Evolutionary conservation across 1,140 invertebrate species (phyloP), one percentile per base, ranked within the genome.

Genomic region (Leucophenga varia): DNA sequence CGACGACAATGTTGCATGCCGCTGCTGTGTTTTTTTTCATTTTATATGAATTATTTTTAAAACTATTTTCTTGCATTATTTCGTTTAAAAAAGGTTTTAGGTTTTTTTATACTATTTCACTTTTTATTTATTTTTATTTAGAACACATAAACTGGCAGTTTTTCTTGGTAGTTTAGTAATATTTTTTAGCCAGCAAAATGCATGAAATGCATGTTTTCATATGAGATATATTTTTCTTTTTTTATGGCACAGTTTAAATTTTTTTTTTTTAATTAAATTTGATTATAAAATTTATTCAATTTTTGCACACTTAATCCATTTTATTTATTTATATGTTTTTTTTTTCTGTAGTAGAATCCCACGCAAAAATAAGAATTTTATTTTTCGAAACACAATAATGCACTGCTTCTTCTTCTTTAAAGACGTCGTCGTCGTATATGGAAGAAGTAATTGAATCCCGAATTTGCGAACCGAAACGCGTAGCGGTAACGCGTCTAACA

Each of bases 181-280:
- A n/a, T n/a, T n/a, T n/a, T n/a, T n/a, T n/a, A n/a, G n/a, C n/a
- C n/a, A n/a, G n/a, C n/a, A 31, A 47, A 64, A 54, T 63, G 61
- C 61, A 65, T 65, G 52, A 67, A 67, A 7, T 34, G 55, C 61
- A 67, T 50, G 52, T 56, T 56, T 63, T 47, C 9, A 34, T 41
- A n/a, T n/a, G n/a, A n/a, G n/a, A n/a, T n/a, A 38, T 45, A n/a
- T 16, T 42, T n/a, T 31, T 19, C 16, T 14, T 17, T 32, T 25
- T n/a, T n/a, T n/a, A n/a, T n/a, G n/a, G n/a, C n/a, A n/a, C n/a
- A n/a, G n/a, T n/a, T n/a, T n/a, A n/a, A n/a, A n/a, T n/a, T n/a
- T n/a, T n/a, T n/a, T n/a, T n/a, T n/a, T n/a, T n/a, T n/a, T n/a
- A n/a, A n/a, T n/a, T n/a, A n/a, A n/a, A n/a, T n/a, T n/a, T n/a